Percentiles rank a stretch among this genome's conserved stretches.
These are phyloP conservation scores for Teinopalpus imperialis DNA, from an alignment of 2,888 invertebrate species.

Conservation along the genomic window DNA sequence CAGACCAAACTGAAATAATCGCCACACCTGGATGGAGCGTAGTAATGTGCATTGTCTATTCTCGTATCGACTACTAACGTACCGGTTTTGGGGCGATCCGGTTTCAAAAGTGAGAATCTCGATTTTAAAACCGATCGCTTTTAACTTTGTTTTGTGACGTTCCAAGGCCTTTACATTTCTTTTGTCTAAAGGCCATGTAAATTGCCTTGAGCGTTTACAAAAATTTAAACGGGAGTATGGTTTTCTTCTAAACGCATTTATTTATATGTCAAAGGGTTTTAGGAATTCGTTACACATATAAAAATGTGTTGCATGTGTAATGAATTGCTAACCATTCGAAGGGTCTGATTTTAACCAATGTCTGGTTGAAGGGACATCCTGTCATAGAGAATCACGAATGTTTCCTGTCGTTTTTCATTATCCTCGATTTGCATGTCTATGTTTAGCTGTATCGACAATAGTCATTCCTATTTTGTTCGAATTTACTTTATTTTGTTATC, in stretches of 20 bases:
- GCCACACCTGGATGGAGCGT: conserved; percentile 10
- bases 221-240: conserved; percentile 42
- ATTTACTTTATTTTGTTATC: conserved; percentile 53
- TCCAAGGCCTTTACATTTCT: conserved; percentile 11
- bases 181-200: neutral
- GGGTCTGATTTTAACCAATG: conserved; percentile 57
- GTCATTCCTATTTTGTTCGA: conserved; percentile 73
- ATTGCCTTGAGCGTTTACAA: conserved; percentile 30
- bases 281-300: conserved; percentile 38
- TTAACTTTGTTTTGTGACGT: neutral
- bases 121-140: neutral
- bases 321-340: conserved; percentile 38
- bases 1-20: too few relatives aligned
- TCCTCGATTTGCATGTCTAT: conserved; percentile 33
- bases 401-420: conserved; percentile 21
- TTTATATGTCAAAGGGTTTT: conserved; percentile 50
- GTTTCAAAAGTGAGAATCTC: neutral
- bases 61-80: conserved; percentile 41
- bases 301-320: conserved; percentile 8
- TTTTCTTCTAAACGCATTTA: conserved; percentile 54
- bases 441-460: conserved; percentile 51
- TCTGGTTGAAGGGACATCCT: conserved; percentile 53
- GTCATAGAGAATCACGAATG: conserved; percentile 15
- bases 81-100: conserved; percentile 24
- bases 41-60: conserved; percentile 39